Conservation (phyloP, 2,113 vertebrate species). For the Desmodus rotundus region DNA sequence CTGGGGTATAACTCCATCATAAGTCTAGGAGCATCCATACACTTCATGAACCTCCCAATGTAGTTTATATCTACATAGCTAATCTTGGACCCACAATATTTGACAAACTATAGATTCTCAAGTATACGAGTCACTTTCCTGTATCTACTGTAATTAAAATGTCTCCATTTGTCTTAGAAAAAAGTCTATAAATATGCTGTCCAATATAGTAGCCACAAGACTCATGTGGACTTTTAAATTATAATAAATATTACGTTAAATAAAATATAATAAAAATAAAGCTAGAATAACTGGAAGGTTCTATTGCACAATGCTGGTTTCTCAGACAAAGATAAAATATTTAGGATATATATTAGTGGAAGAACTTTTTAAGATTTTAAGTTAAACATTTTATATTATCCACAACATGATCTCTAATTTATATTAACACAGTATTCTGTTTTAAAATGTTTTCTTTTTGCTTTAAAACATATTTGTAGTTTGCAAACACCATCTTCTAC, state of each 20-base stretch:
- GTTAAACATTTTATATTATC: background rate
- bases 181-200: background rate
- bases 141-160: background rate
- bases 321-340: background rate
- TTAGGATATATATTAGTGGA: background rate
- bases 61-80: background rate
- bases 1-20: background rate
- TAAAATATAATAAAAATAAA: slow-evolving; percentile 25
- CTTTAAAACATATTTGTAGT: background rate
- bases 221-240: background rate
- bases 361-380: background rate
- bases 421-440: background rate
- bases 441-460: background rate
- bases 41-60: background rate
- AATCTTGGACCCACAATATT: background rate
- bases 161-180: background rate
- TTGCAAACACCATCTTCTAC: background rate
- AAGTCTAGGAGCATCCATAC: background rate
- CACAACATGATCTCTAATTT: background rate
- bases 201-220: background rate
- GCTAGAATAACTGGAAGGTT: background rate
- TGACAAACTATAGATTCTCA: background rate
- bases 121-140: background rate
- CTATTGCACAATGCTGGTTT: background rate
- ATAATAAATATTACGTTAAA: background rate